Conservation (phyloP, 2,888 invertebrate genomes). For the Elysia crispata region DNA sequence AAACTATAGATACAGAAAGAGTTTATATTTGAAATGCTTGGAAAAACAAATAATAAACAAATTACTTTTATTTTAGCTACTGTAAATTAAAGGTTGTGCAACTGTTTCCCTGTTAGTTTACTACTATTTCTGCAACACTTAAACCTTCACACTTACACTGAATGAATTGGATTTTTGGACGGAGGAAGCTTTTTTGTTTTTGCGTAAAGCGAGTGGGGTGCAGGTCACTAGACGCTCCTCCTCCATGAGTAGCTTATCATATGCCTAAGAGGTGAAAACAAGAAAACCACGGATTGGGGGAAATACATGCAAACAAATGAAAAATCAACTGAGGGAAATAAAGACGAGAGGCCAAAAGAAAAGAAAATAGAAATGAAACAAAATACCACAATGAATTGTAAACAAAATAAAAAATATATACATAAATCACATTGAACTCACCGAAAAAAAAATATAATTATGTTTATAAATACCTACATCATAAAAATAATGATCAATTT, state of each 20-base stretch:
- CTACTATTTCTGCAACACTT: too few relatives aligned
- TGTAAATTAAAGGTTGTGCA: too few relatives aligned
- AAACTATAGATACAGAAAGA: too few relatives aligned
- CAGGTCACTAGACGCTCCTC: slow-evolving; percentile 59
- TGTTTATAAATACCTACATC: background rate
- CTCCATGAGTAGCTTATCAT: slow-evolving; percentile 58
- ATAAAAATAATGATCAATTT: background rate
- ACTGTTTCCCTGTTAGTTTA: background rate
- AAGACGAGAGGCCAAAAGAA: too few relatives aligned
- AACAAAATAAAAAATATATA: background rate
- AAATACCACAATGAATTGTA: background rate
- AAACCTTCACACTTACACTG: slow-evolving; percentile 75
- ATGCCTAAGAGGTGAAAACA: slow-evolving; percentile 48
- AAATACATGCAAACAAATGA: background rate
- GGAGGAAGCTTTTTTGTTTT: slow-evolving; percentile 79
- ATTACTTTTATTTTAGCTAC: too few relatives aligned
- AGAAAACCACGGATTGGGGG: slow-evolving; percentile 7
- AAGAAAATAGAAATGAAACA: slow-evolving; percentile 6
- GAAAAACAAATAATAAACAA: too few relatives aligned
- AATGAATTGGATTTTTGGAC: slow-evolving; percentile 77
- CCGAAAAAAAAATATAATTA: slow-evolving; percentile 5
- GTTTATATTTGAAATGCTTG: too few relatives aligned
- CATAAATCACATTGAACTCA: too few relatives aligned
- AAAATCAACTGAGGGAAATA: too few relatives aligned
- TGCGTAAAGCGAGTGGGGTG: slow-evolving; percentile 78